Evolutionary conservation across 1,140 invertebrate species (phyloP), one percentile per base, ranked within the genome.

Genomic region (Lasioglossum baleicum): DNA sequence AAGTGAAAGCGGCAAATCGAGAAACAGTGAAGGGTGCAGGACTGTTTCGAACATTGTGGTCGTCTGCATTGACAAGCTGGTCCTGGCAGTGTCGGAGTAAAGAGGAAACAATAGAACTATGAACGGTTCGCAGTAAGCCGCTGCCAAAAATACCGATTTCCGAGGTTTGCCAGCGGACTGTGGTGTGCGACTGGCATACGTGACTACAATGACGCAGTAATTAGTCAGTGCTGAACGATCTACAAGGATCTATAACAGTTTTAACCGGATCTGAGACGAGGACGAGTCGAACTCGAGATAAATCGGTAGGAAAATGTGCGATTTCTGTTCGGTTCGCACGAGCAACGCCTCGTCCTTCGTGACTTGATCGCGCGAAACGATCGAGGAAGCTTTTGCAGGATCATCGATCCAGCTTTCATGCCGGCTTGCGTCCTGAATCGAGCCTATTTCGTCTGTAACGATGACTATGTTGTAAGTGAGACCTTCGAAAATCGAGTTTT

Each of bases 401-500:
- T 13, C 40, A 35, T 51, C n/a, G 48, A 61, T 70, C 44, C 68
- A 72, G 44, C 48, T 88, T 87, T 81, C 85, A 90, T 91, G 91
- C 86, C 90, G 80, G 81, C 88, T 73, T 81, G 88, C 73, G 68
- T 84, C 13, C 85, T 89, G 31, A 90, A 92, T 70, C 92, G 87
- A 79, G 83, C 90, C 7, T 91, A 90, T 74, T 92, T 91, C 75
- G 92, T 93, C 78, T 93, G 91, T 87, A 93, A 93, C 83, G 92
- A 93, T 89, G 88, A 88, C 11, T 93, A 92, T 83, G 80, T 90
- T 75, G 91, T 90, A 89, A 91, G 90, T 90, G 79, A n/a, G 5
- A 53, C 17, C 5, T 5, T 15, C 51, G 51, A 15, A 44, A 11
- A 8, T 44, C 17, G 10, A 5, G 51, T 15, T 53, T 53, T 15